Percentiles rank a stretch among this genome's conserved stretches.
These are phyloP conservation scores for Labrus mixtus DNA, from an alignment of 2,113 vertebrate species.

Conservation along the genomic window DNA sequence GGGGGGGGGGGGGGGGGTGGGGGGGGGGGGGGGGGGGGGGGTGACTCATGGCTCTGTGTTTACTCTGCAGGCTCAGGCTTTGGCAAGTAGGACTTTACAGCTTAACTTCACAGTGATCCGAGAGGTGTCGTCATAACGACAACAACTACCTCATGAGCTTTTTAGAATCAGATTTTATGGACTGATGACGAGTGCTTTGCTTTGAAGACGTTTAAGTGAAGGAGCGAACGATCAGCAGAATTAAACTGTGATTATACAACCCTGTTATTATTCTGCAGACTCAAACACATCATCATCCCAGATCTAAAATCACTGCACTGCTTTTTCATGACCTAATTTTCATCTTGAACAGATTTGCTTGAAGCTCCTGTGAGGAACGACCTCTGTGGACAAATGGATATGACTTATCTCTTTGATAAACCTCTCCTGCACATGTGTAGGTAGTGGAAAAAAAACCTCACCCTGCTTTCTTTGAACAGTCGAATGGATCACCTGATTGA, in stretches of 20 bases:
- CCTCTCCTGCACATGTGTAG: too few species aligned
- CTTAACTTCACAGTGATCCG: slow-evolving; percentile 40
- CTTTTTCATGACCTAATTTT: background rate
- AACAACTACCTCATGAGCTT: slow-evolving; percentile 45
- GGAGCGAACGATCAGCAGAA: background rate
- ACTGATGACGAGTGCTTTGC: background rate
- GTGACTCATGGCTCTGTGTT: slow-evolving; percentile 66
- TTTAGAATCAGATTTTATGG: background rate
- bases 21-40: too few species aligned
- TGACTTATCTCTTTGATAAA: too few species aligned
- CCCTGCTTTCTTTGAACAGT: too few species aligned
- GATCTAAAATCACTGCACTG: background rate
- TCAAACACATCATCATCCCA: background rate
- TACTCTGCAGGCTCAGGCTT: slow-evolving; percentile 52
- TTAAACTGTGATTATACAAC: background rate
- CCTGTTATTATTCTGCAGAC: background rate
- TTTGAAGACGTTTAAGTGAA: background rate
- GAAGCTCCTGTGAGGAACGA: too few species aligned
- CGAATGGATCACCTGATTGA: too few species aligned
- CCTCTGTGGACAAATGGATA: too few species aligned
- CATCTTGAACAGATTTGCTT: background rate
- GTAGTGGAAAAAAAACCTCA: too few species aligned
- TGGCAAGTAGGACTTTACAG: slow-evolving; percentile 47
- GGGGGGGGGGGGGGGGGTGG: too few species aligned
- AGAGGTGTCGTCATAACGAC: slow-evolving; percentile 40